Evolutionary conservation across 2,888 invertebrate genomes (phyloP), one percentile per base, ranked within the genome.

Genomic region (Chalcis sispes): DNA sequence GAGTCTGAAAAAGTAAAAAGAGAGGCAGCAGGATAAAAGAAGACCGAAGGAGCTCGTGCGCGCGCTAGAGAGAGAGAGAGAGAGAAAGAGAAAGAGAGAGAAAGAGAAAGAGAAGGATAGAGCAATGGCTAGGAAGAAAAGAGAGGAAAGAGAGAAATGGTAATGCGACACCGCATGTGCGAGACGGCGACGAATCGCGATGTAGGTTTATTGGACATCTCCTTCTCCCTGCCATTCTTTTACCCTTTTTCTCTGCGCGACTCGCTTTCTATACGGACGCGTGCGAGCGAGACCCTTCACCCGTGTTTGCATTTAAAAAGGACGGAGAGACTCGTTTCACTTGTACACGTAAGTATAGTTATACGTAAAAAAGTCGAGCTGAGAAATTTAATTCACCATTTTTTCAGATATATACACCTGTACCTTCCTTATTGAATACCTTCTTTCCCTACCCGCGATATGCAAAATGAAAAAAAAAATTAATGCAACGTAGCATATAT

Each of bases 191-290:
- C n/a, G 42, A 46, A 23, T 15, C n/a, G 56, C 54, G 40, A 77
- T 69, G 64, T 72, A 58, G 70, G 56, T 69, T 78, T 76, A 71
- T 79, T 61, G 36, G 59, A 67, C 64, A 58, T 58, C 56, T 66
- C 56, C n/a, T n/a, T n/a, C n/a, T n/a, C n/a, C 48, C 46, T 48
- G 36, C 50, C 48, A 25, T 67, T 74, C 69, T 67, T 59, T 27
- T 27, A 36, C 5, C 36, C 36, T 10, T 36, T 36, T 36, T 7
- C 36, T 36, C 5, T 15, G 54, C 10, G 8, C 46, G 42, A 42
- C 50, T 58, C 65, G 72, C 72, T 72, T 72, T 72, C 72, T 65
- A 64, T 52, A 25, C 36, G 48, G 1, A 42, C 32, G 46, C 7
- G 48, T 20, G 20, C 23, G 48, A 15, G 67, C 3, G 18, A 32